Evolutionary conservation across 2,888 invertebrate genomes (phyloP), one percentile per base, ranked within the genome.

Genomic region (Theretra japonica): DNA sequence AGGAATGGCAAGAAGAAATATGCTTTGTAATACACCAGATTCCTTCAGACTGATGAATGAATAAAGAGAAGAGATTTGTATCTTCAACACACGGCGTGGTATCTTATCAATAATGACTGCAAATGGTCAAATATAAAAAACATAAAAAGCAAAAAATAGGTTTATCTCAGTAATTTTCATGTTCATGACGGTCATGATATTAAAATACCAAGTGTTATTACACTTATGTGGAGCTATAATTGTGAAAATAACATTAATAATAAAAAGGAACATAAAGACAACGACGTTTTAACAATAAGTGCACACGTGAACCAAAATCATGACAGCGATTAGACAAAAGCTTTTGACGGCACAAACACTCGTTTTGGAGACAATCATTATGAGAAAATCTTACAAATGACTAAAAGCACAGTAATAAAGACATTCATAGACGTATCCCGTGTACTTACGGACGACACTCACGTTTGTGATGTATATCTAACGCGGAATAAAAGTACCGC

Each of bases 361-460:
- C 93, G 92, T 93, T 94, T 94, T 91, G 87, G 92, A 83, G 91
- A 90, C 92, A 94, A 94, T 94, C 94, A 94, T 94, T 94, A 94
- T 94, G 94, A 94, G 94, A 94, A 94, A 94, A 94, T 94, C 94
- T 94, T 88, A 88, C 86, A 92, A 94, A 94, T 93, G 93, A 94
- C 94, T 90, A 89, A 93, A 91, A 91, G 84, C 87, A 90, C 87
- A 88, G 93, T 93, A 94, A 94, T 94, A 94, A 94, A 94, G 94
- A 93, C 92, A 90, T 90, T 94, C 93, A 93, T 94, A 94, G 94
- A 93, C 93, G 90, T 92, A 90, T 91, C 89, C 88, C 81, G 87
- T 89, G 91, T 88, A 90, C 89, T 94, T 94, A 90, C 82, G 87
- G 88, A 94, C 91, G 86, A 93, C 92, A 92, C 93, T 93, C 94